These are phyloP conservation scores for Cephalotes varians DNA, from an alignment of 2,888 invertebrate species.

Conservation along the genomic window DNA sequence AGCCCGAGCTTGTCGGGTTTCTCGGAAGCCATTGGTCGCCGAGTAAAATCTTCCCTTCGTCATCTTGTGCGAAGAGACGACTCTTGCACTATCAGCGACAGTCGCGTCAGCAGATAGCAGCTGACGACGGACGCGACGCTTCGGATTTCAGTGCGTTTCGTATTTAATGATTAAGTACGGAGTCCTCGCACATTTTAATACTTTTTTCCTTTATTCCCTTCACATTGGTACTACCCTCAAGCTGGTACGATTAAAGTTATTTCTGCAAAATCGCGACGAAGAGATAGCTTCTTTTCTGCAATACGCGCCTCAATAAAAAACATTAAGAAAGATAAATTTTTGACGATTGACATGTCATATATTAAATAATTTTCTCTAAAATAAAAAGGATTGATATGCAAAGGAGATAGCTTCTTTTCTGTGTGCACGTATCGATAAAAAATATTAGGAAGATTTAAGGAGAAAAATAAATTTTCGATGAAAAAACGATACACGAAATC, in stretches of 20 bases:
- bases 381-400: not conserved
- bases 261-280: not conserved
- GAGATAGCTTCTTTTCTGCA: not conserved
- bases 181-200: slow-evolving; percentile 28
- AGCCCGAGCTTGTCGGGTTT: slow-evolving; percentile 41
- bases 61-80: slow-evolving; percentile 64
- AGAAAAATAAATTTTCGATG: not conserved
- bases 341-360: not conserved
- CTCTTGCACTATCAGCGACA: slow-evolving; percentile 60
- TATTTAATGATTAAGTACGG: slow-evolving; percentile 64
- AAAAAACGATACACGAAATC: not conserved
- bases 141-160: slow-evolving; percentile 69
- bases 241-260: not conserved
- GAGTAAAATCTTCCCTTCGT: slow-evolving; percentile 66
- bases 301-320: not conserved
- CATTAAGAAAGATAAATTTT: not conserved
- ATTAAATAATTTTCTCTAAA: not conserved
- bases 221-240: not conserved
- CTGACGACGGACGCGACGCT: slow-evolving; percentile 50
- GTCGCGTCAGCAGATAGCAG: slow-evolving; percentile 75
- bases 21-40: slow-evolving; percentile 51
- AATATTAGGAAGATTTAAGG: not conserved
- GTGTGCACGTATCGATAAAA: not conserved
- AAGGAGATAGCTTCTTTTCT: too few relatives aligned
- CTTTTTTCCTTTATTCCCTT: slow-evolving; percentile 11